These are phyloP conservation scores for Drosophila quasianomalipes DNA, from an alignment of 2,888 invertebrate genomes.

Conservation along the genomic window DNA sequence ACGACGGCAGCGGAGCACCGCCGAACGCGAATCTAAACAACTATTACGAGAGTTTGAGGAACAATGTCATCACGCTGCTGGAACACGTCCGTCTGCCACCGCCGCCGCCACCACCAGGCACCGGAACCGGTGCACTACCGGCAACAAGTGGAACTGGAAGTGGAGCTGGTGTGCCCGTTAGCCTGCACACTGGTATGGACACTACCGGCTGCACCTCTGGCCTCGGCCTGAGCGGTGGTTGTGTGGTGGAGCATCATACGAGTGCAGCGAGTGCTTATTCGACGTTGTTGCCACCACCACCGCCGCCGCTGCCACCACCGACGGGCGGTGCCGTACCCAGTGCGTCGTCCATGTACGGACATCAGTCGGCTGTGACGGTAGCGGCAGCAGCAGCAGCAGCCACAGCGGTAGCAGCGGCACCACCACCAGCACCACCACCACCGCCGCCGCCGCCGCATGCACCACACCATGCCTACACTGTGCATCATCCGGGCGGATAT, in stretches of 20 bases:
- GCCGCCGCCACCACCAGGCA: conserved; percentile 59
- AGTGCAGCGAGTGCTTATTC: conserved; percentile 59
- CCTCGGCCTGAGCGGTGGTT: conserved; percentile 13
- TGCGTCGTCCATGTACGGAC: conserved; percentile 48
- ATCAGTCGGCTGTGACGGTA: conserved; percentile 59
- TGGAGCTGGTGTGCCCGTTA: background rate
- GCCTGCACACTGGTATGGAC: conserved; percentile 42
- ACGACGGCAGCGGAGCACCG: conserved; percentile 40
- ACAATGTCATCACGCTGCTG: conserved; percentile 95
- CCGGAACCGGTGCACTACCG: conserved; percentile 22
- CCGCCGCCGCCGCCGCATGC: conserved; percentile 73
- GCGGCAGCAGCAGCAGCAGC: conserved; percentile 38
- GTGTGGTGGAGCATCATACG: conserved; percentile 47
- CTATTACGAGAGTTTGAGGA: conserved; percentile 96
- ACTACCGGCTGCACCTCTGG: conserved; percentile 39
- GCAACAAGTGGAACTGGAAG: conserved; percentile 85
- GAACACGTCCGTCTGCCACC: conserved; percentile 94
- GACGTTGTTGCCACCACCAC: conserved; percentile 64
- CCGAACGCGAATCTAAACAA: conserved; percentile 91
- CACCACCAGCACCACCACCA: conserved; percentile 21
- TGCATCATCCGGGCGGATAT: conserved; percentile 83
- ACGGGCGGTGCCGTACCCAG: conserved; percentile 4
- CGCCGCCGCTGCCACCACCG: conserved; percentile 50
- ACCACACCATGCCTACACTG: conserved; percentile 83
- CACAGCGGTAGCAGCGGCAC: conserved; percentile 22